phyloP scores from a whole-genome alignment of 2,797 vertebrate genomes.

The Intellagama lesueurii region DNA sequence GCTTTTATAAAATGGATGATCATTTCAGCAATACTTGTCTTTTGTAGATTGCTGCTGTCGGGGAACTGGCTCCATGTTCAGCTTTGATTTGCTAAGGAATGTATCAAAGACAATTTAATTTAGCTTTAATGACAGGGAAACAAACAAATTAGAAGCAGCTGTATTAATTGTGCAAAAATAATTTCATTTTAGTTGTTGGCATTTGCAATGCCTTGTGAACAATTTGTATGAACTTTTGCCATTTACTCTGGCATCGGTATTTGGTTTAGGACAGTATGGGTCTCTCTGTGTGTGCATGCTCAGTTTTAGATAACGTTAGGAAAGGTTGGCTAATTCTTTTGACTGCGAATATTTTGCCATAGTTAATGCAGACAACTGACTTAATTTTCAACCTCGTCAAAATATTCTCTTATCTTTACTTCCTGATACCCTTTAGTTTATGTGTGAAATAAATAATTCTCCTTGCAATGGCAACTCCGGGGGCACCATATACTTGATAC shows the following conservation, averaged over 20 bases:
- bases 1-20: conserved; percentile 7
- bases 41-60: not conserved
- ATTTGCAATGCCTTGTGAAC: not conserved
- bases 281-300: not conserved
- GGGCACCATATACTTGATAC: too few relatives aligned
- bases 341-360: conserved; percentile 27
- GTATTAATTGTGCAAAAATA: not conserved
- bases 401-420: not conserved
- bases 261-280: not conserved
- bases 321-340: not conserved
- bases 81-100: conserved; percentile 44
- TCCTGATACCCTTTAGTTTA: not conserved
- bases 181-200: conserved; percentile 31
- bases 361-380: not conserved
- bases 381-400: not conserved
- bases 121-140: conserved; percentile 46
- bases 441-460: too few relatives aligned
- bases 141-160: conserved; percentile 47
- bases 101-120: conserved; percentile 36
- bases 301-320: not conserved
- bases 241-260: not conserved
- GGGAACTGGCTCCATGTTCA: not conserved
- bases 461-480: too few relatives aligned
- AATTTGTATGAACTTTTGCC: conserved; percentile 26
- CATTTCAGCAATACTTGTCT: not conserved